A percentile compares a stretch with the other conserved stretches of the same genome.
Conservation (phyloP, 2,113 vertebrate genomes). For the Lampris incognitus region DNA sequence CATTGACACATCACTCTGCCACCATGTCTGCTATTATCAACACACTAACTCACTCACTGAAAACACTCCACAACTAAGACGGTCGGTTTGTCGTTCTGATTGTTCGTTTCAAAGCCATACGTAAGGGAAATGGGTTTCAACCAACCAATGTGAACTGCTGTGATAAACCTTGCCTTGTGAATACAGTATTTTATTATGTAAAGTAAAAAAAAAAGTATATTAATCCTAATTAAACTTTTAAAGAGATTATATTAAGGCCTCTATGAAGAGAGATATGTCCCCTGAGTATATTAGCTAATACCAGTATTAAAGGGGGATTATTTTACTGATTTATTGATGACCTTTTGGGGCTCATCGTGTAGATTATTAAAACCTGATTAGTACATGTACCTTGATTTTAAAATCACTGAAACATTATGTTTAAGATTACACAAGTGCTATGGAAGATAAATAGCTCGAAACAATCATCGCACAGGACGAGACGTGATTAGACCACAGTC, state of each 20-base stretch:
- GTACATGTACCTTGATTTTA: constrained; percentile 60
- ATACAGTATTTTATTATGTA: constrained; percentile 95
- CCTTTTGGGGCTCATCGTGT: constrained; percentile 38
- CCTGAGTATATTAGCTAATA: constrained; percentile 58
- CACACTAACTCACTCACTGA: constrained; percentile 94
- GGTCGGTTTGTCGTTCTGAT: constrained; percentile 84
- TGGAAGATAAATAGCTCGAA: constrained; percentile 54
- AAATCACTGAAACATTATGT: constrained; percentile 63
- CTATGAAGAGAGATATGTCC: constrained; percentile 55
- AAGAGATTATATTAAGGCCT: constrained; percentile 79
- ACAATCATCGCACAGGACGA: constrained; percentile 68
- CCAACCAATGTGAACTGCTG: constrained; percentile 87
- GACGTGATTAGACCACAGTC: constrained; percentile 24
- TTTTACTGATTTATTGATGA: constrained; percentile 65
- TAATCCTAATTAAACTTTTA: constrained; percentile 74
- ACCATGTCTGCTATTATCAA: constrained; percentile 93
- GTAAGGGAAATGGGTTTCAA: constrained; percentile 81
- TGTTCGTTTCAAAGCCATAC: constrained; percentile 98
- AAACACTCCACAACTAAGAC: constrained; percentile 91
- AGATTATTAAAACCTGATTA: constrained; percentile 55
- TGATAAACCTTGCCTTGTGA: constrained; percentile 90
- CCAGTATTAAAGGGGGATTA: constrained; percentile 52
- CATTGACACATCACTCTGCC: constrained; percentile 90
- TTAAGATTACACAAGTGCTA: constrained; percentile 49
- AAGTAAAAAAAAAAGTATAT: constrained; percentile 76